Evolutionary conservation across 2,797 vertebrate genomes (phyloP).

Genomic region (Microctenopoma stevenorrisi): DNA sequence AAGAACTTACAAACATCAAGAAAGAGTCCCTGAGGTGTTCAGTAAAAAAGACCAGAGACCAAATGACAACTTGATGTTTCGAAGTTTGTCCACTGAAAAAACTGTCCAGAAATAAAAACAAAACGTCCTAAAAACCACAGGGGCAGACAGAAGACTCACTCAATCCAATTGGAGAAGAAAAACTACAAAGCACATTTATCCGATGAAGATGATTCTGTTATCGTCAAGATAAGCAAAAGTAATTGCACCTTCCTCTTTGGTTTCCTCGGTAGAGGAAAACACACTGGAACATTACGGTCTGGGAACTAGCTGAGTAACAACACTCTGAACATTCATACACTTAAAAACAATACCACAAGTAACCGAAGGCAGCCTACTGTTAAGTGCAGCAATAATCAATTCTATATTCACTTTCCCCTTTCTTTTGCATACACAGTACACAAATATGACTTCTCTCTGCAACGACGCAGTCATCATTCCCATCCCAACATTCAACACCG

Average conservation of each 20-base stretch:
- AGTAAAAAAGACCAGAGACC: conserved; percentile 24
- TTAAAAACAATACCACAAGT: conserved; percentile 10
- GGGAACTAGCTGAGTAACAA: neutral
- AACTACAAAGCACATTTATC: neutral
- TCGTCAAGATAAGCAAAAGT: neutral
- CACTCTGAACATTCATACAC: neutral
- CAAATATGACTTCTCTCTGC: conserved; percentile 60
- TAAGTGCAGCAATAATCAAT: conserved; percentile 47
- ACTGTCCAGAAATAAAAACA: conserved; percentile 5
- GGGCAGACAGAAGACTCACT: conserved; percentile 7
- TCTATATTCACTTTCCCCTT: conserved; percentile 21
- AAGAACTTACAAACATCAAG: conserved; percentile 46
- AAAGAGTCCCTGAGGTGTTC: conserved; percentile 67
- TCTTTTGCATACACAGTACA: conserved; percentile 81
- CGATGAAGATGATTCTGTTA: neutral
- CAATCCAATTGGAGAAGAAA: neutral
- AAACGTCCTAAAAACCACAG: conserved; percentile 27
- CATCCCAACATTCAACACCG: conserved; percentile 12
- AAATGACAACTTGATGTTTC: conserved; percentile 1
- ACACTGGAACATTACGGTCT: conserved; percentile 3
- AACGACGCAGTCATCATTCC: conserved; percentile 31
- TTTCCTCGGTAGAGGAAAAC: neutral
- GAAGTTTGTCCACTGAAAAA: conserved; percentile 16
- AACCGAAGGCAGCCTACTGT: neutral
- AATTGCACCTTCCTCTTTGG: neutral